Conservation (phyloP, 2,797 vertebrate species). For the Oreochromis grahami region DNA sequence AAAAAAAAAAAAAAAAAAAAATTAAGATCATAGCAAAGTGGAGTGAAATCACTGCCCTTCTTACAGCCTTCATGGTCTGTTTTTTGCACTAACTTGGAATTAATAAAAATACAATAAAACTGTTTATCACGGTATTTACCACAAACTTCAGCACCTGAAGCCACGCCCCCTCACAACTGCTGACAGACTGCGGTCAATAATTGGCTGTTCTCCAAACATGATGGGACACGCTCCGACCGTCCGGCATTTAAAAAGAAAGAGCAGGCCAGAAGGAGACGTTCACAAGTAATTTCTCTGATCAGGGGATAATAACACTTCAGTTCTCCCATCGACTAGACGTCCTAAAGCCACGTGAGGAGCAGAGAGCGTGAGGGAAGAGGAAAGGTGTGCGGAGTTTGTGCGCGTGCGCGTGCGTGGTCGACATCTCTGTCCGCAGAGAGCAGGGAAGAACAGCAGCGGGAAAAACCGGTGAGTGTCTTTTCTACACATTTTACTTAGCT, state of each 20-base stretch:
- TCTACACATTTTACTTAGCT: not conserved
- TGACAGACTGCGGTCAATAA: not conserved
- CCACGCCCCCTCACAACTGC: not conserved
- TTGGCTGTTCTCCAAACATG: not conserved
- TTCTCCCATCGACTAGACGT: not conserved
- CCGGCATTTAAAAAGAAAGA: not conserved
- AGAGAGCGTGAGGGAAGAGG: not conserved
- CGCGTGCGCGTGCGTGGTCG: too few species aligned
- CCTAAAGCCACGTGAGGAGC: constrained; percentile 7
- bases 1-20: not conserved
- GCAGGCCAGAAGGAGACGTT: too few species aligned
- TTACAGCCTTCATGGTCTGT: not conserved
- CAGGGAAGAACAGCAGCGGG: not conserved
- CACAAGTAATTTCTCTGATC: not conserved
- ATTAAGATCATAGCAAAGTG: not conserved
- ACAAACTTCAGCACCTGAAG: not conserved
- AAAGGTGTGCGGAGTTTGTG: too few species aligned
- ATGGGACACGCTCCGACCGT: not conserved
- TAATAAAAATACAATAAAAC: not conserved
- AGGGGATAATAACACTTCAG: not conserved
- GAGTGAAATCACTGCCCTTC: not conserved
- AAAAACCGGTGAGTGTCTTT: not conserved
- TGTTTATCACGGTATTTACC: not conserved
- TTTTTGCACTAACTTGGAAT: not conserved
- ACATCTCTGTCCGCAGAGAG: not conserved